Evolutionary conservation across 2,113 vertebrate species (phyloP), one percentile per base, ranked within the genome.

Genomic region (Irena cyanogastra): DNA sequence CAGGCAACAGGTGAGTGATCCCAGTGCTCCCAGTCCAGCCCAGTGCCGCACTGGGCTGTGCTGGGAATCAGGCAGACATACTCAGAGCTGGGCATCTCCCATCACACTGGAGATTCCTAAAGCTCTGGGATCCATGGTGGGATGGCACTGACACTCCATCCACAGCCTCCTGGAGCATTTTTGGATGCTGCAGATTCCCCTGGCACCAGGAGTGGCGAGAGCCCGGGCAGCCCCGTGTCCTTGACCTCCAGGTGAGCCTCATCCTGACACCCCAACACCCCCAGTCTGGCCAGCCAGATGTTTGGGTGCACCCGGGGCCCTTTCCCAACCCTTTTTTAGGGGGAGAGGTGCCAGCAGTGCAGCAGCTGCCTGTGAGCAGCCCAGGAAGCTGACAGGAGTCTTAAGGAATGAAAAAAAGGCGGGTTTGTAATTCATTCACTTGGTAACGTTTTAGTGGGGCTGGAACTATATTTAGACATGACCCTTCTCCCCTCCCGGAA

Each of bases 401-500:
- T 88, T 63, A 39, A 92, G 79, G 87, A 91, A 84, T 4, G 16
- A 53, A 17, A 56, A 39, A 39, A 11, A 28, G 3, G 5, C 13
- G 27, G 47, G 71, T 91, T 93, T 88, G 88, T 69, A 92, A 93
- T 79, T 85, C 79, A 93, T 95, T 94, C 85, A 72, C 95, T 96
- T 90, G 90, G 95, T 96, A 94, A 97, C 90, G 11, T 85, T 84
- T 88, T 45, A 90, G 69, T 49, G 78, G 88, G 84, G 63, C 23
- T 52, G 90, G 57, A 76, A 19, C 94, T 97, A 96, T 96, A 95
- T 97, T 96, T 97, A 96, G 96, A 6, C 30, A 20, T 95, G 96
- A 95, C 95, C 90, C 94, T 92, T 88, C 95, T 96, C 94, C 95
- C 80, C 31, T 95, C 96, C 96, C 75, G 21, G 96, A 97, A 96